Percentiles rank a stretch among this genome's conserved stretches.
Evolutionary conservation across 2,888 invertebrate genomes (phyloP).

Genomic region (Norana najaformis): DNA sequence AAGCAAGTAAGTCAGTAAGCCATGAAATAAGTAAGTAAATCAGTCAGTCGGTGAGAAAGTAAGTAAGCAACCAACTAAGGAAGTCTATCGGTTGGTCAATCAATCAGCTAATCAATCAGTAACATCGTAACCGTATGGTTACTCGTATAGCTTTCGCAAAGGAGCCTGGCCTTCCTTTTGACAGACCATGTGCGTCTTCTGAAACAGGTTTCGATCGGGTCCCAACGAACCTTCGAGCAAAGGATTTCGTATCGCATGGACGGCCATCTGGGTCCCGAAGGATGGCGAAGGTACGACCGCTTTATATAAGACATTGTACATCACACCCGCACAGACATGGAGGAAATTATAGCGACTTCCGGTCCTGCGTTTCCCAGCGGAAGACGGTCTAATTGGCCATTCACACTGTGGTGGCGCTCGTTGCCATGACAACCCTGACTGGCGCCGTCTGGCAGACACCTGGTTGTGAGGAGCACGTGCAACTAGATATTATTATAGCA

Average conservation of each 20-base stretch:
- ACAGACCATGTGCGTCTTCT: too few relatives aligned
- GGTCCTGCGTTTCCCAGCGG: neutral
- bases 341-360: neutral
- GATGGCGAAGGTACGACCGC: neutral
- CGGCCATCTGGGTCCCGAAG: conserved; percentile 33
- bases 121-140: too few relatives aligned
- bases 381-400: neutral
- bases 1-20: too few relatives aligned
- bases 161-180: too few relatives aligned
- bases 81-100: too few relatives aligned
- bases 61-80: too few relatives aligned
- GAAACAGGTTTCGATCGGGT: neutral
- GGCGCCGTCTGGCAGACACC: neutral
- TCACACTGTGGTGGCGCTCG: neutral
- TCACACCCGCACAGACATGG: neutral
- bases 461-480: neutral
- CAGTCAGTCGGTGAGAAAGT: too few relatives aligned
- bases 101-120: too few relatives aligned
- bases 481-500: neutral
- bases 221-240: neutral
- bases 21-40: too few relatives aligned
- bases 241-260: conserved; percentile 34
- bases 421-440: neutral
- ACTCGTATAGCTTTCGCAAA: too few relatives aligned
- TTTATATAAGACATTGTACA: neutral